These are phyloP conservation scores for Hemibagrus wyckioides DNA, from an alignment of 2,113 vertebrate genomes.

Conservation along the genomic window DNA sequence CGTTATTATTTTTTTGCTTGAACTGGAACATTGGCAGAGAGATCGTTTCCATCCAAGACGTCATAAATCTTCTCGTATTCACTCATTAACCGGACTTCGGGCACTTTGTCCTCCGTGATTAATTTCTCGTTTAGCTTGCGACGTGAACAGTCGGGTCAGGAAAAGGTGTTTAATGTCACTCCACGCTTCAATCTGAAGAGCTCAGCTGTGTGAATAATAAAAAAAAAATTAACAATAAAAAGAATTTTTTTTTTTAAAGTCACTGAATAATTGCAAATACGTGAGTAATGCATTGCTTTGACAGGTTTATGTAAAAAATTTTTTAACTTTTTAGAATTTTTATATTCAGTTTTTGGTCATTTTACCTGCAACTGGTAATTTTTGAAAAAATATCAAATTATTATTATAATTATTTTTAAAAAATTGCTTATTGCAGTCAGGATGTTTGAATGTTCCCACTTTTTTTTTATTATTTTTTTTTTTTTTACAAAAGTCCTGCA, in stretches of 20 bases:
- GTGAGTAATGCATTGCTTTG: not conserved
- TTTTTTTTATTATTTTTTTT: too few species aligned
- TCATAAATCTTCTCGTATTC: not conserved
- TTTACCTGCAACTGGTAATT: not conserved
- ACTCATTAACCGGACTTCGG: not conserved
- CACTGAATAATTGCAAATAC: not conserved
- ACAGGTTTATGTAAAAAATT: not conserved
- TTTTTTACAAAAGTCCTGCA: too few species aligned
- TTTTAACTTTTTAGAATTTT: not conserved
- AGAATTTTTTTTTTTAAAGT: not conserved
- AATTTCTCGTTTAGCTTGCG: not conserved
- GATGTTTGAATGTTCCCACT: too few species aligned
- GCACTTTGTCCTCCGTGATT: not conserved
- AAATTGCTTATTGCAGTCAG: too few species aligned
- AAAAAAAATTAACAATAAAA: not conserved
- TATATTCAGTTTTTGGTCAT: not conserved
- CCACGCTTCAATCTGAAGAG: not conserved
- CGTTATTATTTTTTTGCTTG: not conserved
- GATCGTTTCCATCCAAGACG: not conserved
- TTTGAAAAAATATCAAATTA: too few species aligned
- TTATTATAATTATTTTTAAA: too few species aligned
- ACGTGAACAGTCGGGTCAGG: not conserved
- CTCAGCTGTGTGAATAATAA: too few species aligned
- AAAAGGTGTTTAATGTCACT: not conserved
- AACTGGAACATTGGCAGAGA: not conserved